Evolutionary conservation across 2,797 vertebrate species (phyloP), one percentile per base, ranked within the genome.

Genomic region (Mus minutoides): DNA sequence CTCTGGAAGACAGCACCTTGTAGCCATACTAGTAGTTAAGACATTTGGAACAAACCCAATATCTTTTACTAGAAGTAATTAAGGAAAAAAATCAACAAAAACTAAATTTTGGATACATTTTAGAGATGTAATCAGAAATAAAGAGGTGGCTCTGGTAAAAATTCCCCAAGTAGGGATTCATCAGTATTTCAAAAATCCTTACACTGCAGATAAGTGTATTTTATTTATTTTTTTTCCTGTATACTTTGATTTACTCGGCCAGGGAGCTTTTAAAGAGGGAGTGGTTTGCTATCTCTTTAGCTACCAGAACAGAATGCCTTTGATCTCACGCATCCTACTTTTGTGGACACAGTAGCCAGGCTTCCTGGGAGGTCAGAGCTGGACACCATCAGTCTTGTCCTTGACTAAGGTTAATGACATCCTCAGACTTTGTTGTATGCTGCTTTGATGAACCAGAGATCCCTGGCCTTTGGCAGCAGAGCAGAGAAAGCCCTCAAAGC

Each of bases 271-370:
- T 94, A 78, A 84, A 87, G 96, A 92, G 52, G 92, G 49, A 95
- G 96, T 11, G 49, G 49, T 49, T 49, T 9, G 10, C 49, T 49
- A 49, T 49, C 49, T 58, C 56, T 97, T 97, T 97, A 98, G 97
- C 96, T 98, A 96, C 97, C 97, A 95, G 96, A 98, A 97, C 94
- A 94, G 98, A 91, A 96, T 98, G 97, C 98, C 98, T 98, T 98
- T 97, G 98, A 97, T 95, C 95, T 92, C 97, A 96, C 94, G 96
- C 97, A 95, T 92, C 96, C 92, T 94, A 1, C 60, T 97, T 98
- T 96, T 97, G 96, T 95, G 97, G 94, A 37, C 92, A 94, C 88
- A 92, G 96, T 94, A 94, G 97, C 97, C 98, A 97, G 97, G 91
- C 95, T 97, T 97, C 73, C 75, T 79, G 80, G 95, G 92, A 96